phyloP scores from a whole-genome alignment of 2,888 invertebrate genomes.

The Lasioglossum figueresi region DNA sequence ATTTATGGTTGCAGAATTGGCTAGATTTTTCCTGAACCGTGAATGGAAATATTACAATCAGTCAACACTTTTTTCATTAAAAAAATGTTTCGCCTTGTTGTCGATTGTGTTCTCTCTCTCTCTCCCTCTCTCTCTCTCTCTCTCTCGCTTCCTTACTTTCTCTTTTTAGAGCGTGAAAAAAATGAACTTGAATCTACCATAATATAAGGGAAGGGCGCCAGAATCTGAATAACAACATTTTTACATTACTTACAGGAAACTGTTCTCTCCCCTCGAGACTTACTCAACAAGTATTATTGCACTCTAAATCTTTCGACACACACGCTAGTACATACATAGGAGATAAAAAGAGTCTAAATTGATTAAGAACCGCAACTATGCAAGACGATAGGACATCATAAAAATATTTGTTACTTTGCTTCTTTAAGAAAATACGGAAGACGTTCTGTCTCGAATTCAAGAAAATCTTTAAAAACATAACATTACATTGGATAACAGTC shows the following conservation, averaged over 20 bases:
- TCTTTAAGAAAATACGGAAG: conserved; percentile 66
- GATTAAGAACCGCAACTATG: conserved; percentile 39
- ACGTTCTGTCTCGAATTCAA: conserved; percentile 57
- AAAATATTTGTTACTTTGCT: conserved; percentile 44
- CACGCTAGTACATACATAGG: conserved; percentile 25
- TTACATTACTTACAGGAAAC: conserved; percentile 45
- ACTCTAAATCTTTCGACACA: conserved; percentile 45
- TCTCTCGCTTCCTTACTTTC: not conserved
- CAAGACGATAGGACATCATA: conserved; percentile 38
- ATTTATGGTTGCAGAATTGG: conserved; percentile 38
- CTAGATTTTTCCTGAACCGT: conserved; percentile 25
- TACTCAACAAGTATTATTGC: conserved; percentile 54
- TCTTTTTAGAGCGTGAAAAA: conserved; percentile 35
- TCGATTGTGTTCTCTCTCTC: conserved; percentile 18
- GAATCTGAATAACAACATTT: conserved; percentile 52
- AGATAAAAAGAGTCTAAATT: conserved; percentile 32
- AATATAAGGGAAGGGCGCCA: conserved; percentile 62
- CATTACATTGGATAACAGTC: conserved; percentile 54
- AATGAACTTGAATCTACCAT: conserved; percentile 35
- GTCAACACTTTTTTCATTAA: conserved; percentile 34
- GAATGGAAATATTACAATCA: conserved; percentile 36
- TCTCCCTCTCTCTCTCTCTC: not conserved
- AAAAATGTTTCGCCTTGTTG: conserved; percentile 44
- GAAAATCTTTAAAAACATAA: conserved; percentile 46
- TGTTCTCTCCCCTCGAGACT: conserved; percentile 35